Conservation (phyloP, 1,140 invertebrate species). For the Pseudomyrmex concolor region DNA sequence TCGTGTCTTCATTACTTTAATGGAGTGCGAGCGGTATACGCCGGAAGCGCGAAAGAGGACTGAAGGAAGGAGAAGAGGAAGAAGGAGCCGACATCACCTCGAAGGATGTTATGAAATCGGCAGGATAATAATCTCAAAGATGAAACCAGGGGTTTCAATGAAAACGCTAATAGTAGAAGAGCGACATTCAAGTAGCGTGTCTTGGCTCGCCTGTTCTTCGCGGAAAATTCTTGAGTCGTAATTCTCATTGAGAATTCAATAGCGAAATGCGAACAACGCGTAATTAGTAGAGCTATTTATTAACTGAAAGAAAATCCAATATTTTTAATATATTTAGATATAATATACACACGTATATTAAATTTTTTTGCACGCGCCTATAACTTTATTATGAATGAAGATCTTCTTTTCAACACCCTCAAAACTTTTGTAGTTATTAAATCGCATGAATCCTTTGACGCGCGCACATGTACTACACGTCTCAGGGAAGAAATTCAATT, state of each 20-base stretch:
- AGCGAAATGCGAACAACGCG: not conserved
- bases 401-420: not conserved
- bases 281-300: no score
- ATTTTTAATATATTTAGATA: no score
- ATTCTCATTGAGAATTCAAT: conserved; percentile 35
- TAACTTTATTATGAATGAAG: conserved; percentile 22
- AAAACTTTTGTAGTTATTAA: conserved; percentile 39
- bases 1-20: conserved; percentile 84
- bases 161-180: conserved; percentile 70
- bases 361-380: not conserved
- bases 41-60: conserved; percentile 53
- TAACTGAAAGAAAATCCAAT: no score
- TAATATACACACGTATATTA: no score
- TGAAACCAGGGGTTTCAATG: conserved; percentile 23
- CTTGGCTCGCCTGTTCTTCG: conserved; percentile 58
- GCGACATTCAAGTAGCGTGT: conserved; percentile 50
- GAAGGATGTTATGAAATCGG: conserved; percentile 78
- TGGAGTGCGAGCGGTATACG: conserved; percentile 78
- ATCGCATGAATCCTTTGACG: conserved; percentile 36
- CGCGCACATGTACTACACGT: not conserved
- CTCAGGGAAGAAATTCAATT: conserved; percentile 5
- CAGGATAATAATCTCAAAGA: conserved; percentile 70
- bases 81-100: conserved; percentile 58
- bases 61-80: not conserved
- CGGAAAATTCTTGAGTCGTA: conserved; percentile 53